Conservation (phyloP, 1,140 invertebrate genomes). For the Dreissena polymorpha region DNA sequence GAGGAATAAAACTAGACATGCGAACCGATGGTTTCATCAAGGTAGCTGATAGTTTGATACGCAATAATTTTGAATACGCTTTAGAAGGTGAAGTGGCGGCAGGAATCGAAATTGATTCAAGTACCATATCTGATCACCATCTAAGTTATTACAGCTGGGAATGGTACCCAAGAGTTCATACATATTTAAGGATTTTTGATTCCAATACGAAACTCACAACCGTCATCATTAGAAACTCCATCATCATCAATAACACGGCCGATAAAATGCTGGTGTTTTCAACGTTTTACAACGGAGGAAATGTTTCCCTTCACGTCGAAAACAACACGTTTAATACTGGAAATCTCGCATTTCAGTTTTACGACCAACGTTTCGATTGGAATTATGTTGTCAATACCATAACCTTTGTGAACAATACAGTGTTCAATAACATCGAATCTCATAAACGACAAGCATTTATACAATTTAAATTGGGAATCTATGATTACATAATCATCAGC, state of each 20-base stretch:
- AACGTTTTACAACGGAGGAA: neutral
- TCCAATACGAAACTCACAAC: neutral
- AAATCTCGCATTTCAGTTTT: neutral
- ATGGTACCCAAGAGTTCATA: too few relatives aligned
- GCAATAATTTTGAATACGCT: too few relatives aligned
- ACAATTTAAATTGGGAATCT: neutral
- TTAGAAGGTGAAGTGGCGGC: too few relatives aligned
- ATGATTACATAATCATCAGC: neutral
- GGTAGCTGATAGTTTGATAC: too few relatives aligned
- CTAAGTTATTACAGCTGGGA: too few relatives aligned
- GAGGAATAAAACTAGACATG: too few relatives aligned
- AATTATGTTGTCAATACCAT: neutral
- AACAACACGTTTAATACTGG: slow-evolving; percentile 3
- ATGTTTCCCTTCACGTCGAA: neutral
- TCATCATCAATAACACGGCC: neutral
- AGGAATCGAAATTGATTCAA: too few relatives aligned
- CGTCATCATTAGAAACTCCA: slow-evolving; percentile 1
- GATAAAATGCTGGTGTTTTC: neutral
- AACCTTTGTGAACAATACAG: slow-evolving; percentile 6
- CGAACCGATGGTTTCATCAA: too few relatives aligned
- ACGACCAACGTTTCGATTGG: neutral
- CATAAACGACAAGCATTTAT: neutral
- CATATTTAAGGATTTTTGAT: neutral
- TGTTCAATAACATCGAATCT: neutral
- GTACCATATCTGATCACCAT: too few relatives aligned